Percentiles rank a stretch among this genome's conserved stretches.
Evolutionary conservation across 1,140 invertebrate species (phyloP).

Genomic region (Acyrthosiphon pisum): DNA sequence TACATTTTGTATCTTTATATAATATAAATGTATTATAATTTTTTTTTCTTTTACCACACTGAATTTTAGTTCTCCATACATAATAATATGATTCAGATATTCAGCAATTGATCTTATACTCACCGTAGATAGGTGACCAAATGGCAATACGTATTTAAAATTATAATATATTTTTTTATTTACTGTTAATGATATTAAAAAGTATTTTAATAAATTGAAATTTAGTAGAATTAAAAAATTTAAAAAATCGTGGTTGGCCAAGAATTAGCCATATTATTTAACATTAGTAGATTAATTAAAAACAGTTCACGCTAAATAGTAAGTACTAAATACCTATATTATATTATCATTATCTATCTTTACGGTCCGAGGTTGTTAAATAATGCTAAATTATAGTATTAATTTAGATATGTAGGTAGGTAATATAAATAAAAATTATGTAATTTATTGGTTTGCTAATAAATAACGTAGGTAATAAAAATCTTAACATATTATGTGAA

Average conservation of each 20-base stretch:
- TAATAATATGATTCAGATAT: not conserved
- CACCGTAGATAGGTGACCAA: too few species aligned
- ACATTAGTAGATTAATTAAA: too few species aligned
- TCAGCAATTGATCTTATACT: not conserved
- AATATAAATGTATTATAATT: not conserved
- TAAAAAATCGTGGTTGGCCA: not conserved
- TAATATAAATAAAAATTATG: not conserved
- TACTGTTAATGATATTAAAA: not conserved
- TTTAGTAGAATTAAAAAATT: not conserved
- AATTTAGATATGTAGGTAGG: not conserved
- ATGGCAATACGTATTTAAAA: not conserved
- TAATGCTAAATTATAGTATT: not conserved
- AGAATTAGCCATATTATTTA: not conserved
- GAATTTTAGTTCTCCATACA: not conserved
- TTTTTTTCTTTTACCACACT: not conserved
- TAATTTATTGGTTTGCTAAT: not conserved
- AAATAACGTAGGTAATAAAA: not conserved
- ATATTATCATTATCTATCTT: not conserved
- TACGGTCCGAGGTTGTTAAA: not conserved
- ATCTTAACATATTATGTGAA: not conserved
- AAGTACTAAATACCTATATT: too few species aligned
- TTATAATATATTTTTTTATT: not conserved
- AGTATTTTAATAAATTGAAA: not conserved
- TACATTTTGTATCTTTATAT: too few species aligned
- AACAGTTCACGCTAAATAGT: too few species aligned